Conservation (phyloP, 2,888 invertebrate species). For the Calameuta pallipes region DNA sequence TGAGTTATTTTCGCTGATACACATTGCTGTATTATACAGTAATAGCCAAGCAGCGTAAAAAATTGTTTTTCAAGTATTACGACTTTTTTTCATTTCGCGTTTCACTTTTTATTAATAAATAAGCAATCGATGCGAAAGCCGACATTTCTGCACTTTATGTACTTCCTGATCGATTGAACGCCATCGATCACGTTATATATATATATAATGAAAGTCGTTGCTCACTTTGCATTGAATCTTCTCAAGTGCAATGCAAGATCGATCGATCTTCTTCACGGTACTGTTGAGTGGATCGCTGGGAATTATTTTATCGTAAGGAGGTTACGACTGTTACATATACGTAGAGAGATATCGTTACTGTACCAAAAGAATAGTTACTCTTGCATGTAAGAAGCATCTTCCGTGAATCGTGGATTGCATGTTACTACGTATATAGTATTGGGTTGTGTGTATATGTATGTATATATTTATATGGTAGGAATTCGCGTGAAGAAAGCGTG, state of each 20-base stretch:
- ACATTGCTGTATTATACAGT: neutral
- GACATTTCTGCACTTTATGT: too few species aligned
- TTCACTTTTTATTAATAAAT: too few species aligned
- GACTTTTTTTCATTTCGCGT: too few species aligned
- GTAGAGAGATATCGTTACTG: neutral
- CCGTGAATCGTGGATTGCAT: neutral
- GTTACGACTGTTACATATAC: neutral
- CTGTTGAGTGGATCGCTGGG: too few species aligned
- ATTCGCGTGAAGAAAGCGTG: constrained; percentile 34
- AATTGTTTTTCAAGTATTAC: too few species aligned
- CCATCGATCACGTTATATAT: neutral
- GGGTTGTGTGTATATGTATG: neutral
- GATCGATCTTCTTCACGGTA: too few species aligned
- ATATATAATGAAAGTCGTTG: neutral
- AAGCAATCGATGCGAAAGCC: too few species aligned
- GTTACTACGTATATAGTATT: neutral
- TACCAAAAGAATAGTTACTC: neutral
- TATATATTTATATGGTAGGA: constrained; percentile 15
- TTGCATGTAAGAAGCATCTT: neutral
- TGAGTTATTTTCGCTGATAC: constrained; percentile 11
- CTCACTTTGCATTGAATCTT: neutral
- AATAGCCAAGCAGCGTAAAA: too few species aligned
- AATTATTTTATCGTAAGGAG: too few species aligned
- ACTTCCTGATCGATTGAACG: too few species aligned
- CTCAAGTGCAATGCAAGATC: too few species aligned